Evolutionary conservation across 2,888 invertebrate species (phyloP).

Genomic region (Lomographa bimaculata): DNA sequence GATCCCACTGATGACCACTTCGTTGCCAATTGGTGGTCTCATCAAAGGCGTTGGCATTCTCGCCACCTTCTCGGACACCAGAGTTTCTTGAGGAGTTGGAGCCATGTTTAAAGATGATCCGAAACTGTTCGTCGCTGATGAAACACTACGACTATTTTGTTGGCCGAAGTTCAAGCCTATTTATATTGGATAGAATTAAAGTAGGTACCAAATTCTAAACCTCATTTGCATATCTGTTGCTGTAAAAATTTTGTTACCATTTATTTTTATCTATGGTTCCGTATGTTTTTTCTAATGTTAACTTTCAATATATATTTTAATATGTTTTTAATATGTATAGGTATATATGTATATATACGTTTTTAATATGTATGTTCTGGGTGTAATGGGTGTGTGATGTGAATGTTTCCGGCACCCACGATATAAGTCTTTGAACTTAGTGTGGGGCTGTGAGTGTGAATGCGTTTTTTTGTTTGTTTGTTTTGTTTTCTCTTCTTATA

Average conservation of each 20-base stretch:
- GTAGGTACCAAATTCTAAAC: too few relatives aligned
- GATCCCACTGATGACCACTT: constrained; percentile 84
- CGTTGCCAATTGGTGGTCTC: constrained; percentile 60
- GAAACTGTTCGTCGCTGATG: neutral
- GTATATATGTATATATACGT: too few relatives aligned
- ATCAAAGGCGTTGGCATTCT: constrained; percentile 7
- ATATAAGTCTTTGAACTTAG: too few relatives aligned
- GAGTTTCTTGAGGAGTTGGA: constrained; percentile 29
- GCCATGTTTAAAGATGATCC: constrained; percentile 22
- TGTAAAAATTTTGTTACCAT: neutral
- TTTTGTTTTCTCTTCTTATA: too few relatives aligned
- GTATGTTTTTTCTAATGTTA: neutral
- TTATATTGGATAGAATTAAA: constrained; percentile 1
- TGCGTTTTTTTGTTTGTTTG: too few relatives aligned
- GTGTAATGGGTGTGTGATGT: too few relatives aligned
- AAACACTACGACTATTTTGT: neutral
- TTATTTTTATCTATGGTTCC: neutral
- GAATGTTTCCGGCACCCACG: too few relatives aligned
- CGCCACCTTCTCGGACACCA: constrained; percentile 6
- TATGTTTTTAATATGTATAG: too few relatives aligned
- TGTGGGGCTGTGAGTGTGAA: too few relatives aligned
- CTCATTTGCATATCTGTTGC: too few relatives aligned
- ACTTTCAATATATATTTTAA: too few relatives aligned
- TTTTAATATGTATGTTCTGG: too few relatives aligned
- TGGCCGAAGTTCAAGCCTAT: neutral